phyloP scores from a whole-genome alignment of 2,113 vertebrate genomes.

The Anoura caudifer region DNA sequence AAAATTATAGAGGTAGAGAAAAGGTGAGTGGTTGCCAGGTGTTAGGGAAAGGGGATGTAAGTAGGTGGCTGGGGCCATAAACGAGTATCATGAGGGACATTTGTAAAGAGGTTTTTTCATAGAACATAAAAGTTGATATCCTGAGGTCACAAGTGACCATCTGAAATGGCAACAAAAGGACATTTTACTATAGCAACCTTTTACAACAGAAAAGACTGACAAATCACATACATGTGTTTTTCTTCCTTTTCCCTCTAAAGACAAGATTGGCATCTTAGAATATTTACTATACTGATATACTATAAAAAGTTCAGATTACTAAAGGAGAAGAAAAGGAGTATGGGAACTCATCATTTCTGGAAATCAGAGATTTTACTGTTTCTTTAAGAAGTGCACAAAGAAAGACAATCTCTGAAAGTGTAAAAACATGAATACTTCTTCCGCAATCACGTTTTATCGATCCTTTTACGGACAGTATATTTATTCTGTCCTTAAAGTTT shows the following conservation, averaged over 20 bases:
- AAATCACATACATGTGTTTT: neutral
- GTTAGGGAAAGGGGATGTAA: neutral
- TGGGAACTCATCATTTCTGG: neutral
- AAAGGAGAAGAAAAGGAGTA: neutral
- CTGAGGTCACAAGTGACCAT: neutral
- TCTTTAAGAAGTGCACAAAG: neutral
- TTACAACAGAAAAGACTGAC: neutral
- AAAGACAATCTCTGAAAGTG: neutral
- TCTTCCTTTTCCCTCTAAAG: neutral
- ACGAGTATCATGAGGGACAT: neutral
- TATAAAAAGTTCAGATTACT: neutral
- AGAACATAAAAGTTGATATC: neutral
- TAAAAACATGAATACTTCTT: neutral
- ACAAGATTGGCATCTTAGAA: conserved; percentile 2
- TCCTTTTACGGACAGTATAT: neutral
- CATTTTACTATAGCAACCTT: neutral
- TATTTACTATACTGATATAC: neutral
- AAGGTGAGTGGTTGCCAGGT: neutral
- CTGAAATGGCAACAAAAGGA: neutral
- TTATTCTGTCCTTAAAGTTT: neutral
- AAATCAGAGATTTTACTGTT: neutral
- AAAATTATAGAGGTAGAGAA: neutral
- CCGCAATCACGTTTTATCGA: neutral
- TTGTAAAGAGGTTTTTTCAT: neutral
- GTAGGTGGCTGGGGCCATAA: neutral